A percentile compares a stretch with the other conserved stretches of the same genome.
Evolutionary conservation across 2,113 vertebrate species (phyloP).

Genomic region (Oxygymnocypris stewartii): DNA sequence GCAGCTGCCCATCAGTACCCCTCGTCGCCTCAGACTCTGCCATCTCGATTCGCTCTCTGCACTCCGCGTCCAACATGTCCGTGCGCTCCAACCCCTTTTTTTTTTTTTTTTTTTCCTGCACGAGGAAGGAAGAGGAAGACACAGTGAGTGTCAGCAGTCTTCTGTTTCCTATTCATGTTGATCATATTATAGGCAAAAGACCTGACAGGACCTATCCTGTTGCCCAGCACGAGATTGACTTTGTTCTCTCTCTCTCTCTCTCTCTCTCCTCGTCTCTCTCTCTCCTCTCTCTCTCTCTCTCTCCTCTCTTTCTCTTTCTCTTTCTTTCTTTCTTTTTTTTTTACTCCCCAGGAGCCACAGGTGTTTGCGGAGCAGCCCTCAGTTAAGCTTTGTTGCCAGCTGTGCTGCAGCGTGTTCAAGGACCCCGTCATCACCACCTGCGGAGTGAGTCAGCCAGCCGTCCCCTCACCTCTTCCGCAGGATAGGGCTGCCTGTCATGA

Average conservation of each 20-base stretch:
- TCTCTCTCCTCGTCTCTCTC: too few species aligned
- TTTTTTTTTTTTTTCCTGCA: constrained; percentile 98
- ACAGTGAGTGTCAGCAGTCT: constrained; percentile 75
- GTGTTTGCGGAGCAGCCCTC: constrained; percentile 97
- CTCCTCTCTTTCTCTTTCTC: too few species aligned
- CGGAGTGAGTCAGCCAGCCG: constrained; percentile 80
- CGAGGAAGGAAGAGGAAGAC: constrained; percentile 97
- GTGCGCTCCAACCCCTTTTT: constrained; percentile 93
- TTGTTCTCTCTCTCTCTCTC: background rate
- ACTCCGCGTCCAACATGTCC: constrained; percentile 98
- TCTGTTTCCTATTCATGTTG: background rate
- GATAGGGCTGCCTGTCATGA: constrained; percentile 11
- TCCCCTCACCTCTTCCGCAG: constrained; percentile 5
- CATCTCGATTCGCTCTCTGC: constrained; percentile 93
- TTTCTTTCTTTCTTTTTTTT: background rate
- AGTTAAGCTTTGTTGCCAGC: constrained; percentile 95
- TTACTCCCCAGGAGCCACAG: constrained; percentile 82
- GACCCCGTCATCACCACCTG: constrained; percentile 99
- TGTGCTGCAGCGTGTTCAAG: constrained; percentile 95
- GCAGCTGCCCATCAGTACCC: constrained; percentile 90
- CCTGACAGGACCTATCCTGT: constrained; percentile 24
- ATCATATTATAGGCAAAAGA: background rate
- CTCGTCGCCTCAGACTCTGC: constrained; percentile 93
- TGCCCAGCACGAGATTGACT: background rate
- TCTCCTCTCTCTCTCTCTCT: too few species aligned